phyloP scores from a whole-genome alignment of 2,797 vertebrate genomes.

The Poeciliopsis gracilis region DNA sequence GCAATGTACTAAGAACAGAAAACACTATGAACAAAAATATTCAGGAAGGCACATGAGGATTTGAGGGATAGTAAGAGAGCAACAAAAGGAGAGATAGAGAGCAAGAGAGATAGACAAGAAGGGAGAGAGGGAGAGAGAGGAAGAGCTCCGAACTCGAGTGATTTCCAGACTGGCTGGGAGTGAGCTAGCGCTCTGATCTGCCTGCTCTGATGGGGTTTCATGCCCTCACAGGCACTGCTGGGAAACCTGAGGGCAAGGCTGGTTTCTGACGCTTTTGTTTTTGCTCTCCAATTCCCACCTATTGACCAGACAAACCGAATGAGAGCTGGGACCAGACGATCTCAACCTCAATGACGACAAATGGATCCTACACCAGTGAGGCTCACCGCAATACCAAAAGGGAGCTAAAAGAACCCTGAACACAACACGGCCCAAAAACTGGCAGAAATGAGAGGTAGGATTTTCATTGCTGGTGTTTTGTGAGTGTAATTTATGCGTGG shows the following conservation, averaged over 20 bases:
- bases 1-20: slow-evolving; percentile 11
- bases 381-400: slow-evolving; percentile 44
- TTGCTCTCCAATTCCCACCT: slow-evolving; percentile 19
- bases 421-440: slow-evolving; percentile 48
- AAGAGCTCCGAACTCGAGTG: slow-evolving; percentile 59
- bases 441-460: slow-evolving; percentile 84
- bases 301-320: slow-evolving; percentile 27
- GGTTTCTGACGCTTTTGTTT: slow-evolving; percentile 53
- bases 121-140: slow-evolving; percentile 44
- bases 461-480: slow-evolving; percentile 22
- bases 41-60: slow-evolving; percentile 34
- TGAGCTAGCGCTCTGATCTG: slow-evolving; percentile 69
- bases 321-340: slow-evolving; percentile 41
- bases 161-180: slow-evolving; percentile 73
- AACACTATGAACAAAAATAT: slow-evolving; percentile 38
- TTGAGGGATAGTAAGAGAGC: slow-evolving; percentile 40
- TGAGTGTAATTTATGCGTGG: not conserved
- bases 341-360: slow-evolving; percentile 41
- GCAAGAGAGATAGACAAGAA: slow-evolving; percentile 35
- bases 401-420: slow-evolving; percentile 57
- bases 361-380: slow-evolving; percentile 66
- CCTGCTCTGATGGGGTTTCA: slow-evolving; percentile 73
- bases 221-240: slow-evolving; percentile 52
- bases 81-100: slow-evolving; percentile 24
- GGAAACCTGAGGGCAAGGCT: slow-evolving; percentile 62